Base-by-base conservation (phyloP, 2,888 invertebrate species). In the Resseliella maxima region DNA sequence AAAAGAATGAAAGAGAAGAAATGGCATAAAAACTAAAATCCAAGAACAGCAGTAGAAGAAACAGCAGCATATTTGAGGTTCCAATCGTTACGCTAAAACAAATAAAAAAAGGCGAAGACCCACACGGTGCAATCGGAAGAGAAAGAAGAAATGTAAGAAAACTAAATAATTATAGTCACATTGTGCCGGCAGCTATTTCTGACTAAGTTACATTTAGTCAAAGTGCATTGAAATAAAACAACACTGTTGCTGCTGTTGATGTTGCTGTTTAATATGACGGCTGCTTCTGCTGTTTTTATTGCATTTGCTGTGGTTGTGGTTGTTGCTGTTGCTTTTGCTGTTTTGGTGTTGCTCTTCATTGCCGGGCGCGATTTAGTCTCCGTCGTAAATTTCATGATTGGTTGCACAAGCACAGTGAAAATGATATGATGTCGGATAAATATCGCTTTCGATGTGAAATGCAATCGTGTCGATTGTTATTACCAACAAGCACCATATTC, bases 151-250 rank as follows among this genome's bases (percentile, higher is more conserved):
- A 41, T 8, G 41, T 8, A 41, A 41, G 41, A 41, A 41, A 41
- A 41, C 41, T 72, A 72, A 72, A 72, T 72, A 72, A 72, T 72
- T 72, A 35, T 72, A 72, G 72, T 72, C 72, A 35, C 72, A 72
- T 72, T 72, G 35, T 72, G 72, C 72, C 72, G 31, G 72, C 15
- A 72, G 59, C 59, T 59, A 59, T 59, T 59, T 59, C 50, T 10
- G 15, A 18, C 50, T 12, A 50, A n/a, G 12, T 31, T 72, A 72
- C 35, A 31, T 31, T 72, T 72, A 72, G 72, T 72, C 72, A 72
- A 72, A 72, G 72, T 72, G 72, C 72, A 72, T 72, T 24, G 59
- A 59, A 59, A 59, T 24, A 59, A 59, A 59, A 8, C 5, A 5
- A 41, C 41, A 41, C 41, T 8, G 41, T 41, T 5, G 5, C 12